Percentiles rank a stretch among this genome's conserved stretches.
Evolutionary conservation across 2,888 invertebrate species (phyloP).

Genomic region (Morpho achilles): DNA sequence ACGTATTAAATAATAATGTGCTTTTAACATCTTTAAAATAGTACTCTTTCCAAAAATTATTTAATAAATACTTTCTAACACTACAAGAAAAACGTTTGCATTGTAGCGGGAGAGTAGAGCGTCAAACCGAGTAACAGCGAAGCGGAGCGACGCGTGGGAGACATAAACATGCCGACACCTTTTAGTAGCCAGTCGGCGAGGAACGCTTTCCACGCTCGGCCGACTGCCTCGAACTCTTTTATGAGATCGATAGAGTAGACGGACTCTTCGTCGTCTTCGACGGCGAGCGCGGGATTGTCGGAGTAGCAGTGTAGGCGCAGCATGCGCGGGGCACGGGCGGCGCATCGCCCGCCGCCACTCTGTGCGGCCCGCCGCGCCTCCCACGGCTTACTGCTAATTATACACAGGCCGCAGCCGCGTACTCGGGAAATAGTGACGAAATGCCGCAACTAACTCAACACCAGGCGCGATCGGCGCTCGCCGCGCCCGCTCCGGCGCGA

Average conservation of each 20-base stretch:
- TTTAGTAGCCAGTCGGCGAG: slow-evolving; percentile 83
- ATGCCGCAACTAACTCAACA: slow-evolving; percentile 37
- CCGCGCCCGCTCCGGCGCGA: slow-evolving; percentile 27
- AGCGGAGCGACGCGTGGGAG: slow-evolving; percentile 29
- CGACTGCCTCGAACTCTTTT: slow-evolving; percentile 91
- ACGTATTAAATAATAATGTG: no score
- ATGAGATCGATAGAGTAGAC: slow-evolving; percentile 91
- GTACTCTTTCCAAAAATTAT: neutral
- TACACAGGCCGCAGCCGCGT: slow-evolving; percentile 47
- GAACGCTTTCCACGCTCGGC: slow-evolving; percentile 87
- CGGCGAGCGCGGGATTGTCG: slow-evolving; percentile 85
- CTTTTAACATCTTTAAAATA: neutral
- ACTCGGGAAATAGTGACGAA: slow-evolving; percentile 18
- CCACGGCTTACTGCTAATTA: slow-evolving; percentile 76
- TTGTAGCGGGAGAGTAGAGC: slow-evolving; percentile 1
- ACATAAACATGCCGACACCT: slow-evolving; percentile 54
- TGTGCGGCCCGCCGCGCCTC: slow-evolving; percentile 74
- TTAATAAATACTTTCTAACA: slow-evolving; percentile 1
- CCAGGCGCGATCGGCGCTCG: slow-evolving; percentile 20
- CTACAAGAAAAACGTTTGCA: slow-evolving; percentile 4
- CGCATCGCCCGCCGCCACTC: slow-evolving; percentile 65
- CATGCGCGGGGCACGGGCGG: slow-evolving; percentile 80
- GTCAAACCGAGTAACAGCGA: slow-evolving; percentile 10
- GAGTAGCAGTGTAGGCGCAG: slow-evolving; percentile 91
- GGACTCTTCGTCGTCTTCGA: slow-evolving; percentile 77